Evolutionary conservation across 2,888 invertebrate genomes (phyloP).

Genomic region (Elysia crispata): DNA sequence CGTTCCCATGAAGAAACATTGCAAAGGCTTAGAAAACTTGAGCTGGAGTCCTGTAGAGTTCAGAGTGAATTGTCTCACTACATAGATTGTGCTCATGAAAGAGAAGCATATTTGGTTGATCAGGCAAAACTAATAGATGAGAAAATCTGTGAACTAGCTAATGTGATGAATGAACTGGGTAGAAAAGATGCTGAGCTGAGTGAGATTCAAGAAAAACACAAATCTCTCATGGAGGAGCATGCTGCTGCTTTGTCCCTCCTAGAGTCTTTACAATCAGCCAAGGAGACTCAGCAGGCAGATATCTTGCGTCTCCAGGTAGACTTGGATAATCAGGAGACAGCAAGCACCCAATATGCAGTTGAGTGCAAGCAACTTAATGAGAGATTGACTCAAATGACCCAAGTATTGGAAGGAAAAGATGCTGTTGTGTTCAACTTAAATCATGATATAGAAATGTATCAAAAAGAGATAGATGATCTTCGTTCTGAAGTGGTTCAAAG

Average conservation of each 20-base stretch:
- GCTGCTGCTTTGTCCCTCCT: background rate
- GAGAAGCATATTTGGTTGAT: too few species aligned
- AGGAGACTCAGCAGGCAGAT: constrained; percentile 30
- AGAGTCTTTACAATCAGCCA: too few species aligned
- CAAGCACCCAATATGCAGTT: constrained; percentile 31
- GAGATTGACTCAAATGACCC: constrained; percentile 20
- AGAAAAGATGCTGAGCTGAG: constrained; percentile 3
- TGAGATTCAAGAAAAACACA: constrained; percentile 3
- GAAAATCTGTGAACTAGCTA: background rate
- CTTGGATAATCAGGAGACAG: constrained; percentile 34
- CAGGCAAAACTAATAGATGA: background rate
- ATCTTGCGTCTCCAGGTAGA: constrained; percentile 38
- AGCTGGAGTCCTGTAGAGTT: too few species aligned
- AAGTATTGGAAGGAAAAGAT: constrained; percentile 29
- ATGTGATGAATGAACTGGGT: background rate
- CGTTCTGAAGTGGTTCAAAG: constrained; percentile 53
- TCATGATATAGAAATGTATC: constrained; percentile 35
- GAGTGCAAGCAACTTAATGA: constrained; percentile 41
- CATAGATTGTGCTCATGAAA: too few species aligned
- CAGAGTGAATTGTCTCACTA: too few species aligned
- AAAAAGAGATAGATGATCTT: constrained; percentile 42
- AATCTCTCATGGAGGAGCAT: background rate
- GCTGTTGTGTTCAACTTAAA: constrained; percentile 20
- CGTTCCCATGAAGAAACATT: too few species aligned
- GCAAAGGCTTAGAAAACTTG: too few species aligned